A percentile compares a stretch with the other conserved stretches of the same genome.
Conservation (phyloP, 2,113 vertebrate species). For the Smithornis capensis region DNA sequence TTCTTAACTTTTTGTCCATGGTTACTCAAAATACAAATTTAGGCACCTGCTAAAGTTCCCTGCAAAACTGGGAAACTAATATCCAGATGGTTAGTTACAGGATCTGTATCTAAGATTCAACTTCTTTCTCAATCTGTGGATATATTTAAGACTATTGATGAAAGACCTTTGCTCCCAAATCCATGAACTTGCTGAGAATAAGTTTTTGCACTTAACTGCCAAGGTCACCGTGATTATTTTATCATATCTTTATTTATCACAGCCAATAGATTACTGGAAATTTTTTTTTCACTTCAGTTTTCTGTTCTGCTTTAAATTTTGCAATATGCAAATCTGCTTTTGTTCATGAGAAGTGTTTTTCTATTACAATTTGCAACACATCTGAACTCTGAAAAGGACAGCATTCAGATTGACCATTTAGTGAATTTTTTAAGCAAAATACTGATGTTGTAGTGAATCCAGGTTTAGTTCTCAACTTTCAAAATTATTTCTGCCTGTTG, state of each 20-base stretch:
- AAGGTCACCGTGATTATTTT: conserved; percentile 8
- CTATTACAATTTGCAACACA: neutral
- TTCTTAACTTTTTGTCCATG: neutral
- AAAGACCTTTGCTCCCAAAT: conserved; percentile 9
- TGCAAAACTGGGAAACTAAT: neutral
- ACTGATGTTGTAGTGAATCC: neutral
- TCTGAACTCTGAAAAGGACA: neutral
- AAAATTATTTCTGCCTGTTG: neutral
- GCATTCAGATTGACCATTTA: neutral
- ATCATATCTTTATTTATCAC: conserved; percentile 23
- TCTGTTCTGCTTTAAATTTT: neutral
- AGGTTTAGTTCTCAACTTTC: neutral
- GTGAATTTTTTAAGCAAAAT: neutral
- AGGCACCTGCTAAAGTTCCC: neutral
- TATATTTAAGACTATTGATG: conserved; percentile 34
- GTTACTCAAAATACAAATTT: conserved; percentile 12
- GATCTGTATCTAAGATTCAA: conserved; percentile 4
- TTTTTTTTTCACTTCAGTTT: neutral
- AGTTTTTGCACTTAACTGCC: neutral
- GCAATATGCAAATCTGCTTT: neutral
- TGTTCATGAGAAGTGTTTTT: neutral
- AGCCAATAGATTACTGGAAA: neutral
- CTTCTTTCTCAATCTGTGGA: conserved; percentile 19
- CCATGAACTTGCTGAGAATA: neutral
- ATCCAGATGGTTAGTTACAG: conserved; percentile 26